Conservation (phyloP, 1,140 invertebrate species). For the Drosophila mayri region DNA sequence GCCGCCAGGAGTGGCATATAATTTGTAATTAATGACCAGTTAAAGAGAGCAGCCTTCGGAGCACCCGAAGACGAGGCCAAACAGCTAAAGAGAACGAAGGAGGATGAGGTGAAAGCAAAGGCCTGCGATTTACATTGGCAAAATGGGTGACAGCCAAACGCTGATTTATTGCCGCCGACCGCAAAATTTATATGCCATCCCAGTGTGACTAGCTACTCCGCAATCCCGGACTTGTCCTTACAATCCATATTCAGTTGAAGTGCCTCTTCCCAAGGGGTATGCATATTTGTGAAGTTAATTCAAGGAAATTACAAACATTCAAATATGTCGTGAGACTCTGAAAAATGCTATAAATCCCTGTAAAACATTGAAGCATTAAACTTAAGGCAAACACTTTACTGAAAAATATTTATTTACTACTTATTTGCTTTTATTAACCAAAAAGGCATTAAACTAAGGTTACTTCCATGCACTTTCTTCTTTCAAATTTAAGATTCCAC, state of each 20-base stretch:
- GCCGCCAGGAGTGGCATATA: constrained; percentile 66
- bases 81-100: background rate
- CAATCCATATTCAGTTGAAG: constrained; percentile 65
- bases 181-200: constrained; percentile 82
- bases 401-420: background rate
- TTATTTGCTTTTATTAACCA: background rate
- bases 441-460: too few species aligned
- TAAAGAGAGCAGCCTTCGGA: constrained; percentile 62
- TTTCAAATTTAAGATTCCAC: too few species aligned
- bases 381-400: background rate
- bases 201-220: constrained; percentile 53
- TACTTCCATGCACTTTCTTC: too few species aligned
- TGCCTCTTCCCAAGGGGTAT: constrained; percentile 31
- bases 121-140: constrained; percentile 74
- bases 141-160: constrained; percentile 77
- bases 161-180: constrained; percentile 80
- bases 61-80: constrained; percentile 8
- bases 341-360: background rate
- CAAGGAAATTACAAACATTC: background rate
- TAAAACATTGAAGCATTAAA: background rate
- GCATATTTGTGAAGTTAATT: constrained; percentile 1
- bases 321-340: background rate
- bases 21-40: constrained; percentile 83
- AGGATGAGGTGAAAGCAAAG: background rate
- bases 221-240: constrained; percentile 49